Percentiles rank a stretch among this genome's conserved stretches.
Evolutionary conservation across 1,140 invertebrate genomes (phyloP).

Genomic region (Caenorhabditis tropicalis): DNA sequence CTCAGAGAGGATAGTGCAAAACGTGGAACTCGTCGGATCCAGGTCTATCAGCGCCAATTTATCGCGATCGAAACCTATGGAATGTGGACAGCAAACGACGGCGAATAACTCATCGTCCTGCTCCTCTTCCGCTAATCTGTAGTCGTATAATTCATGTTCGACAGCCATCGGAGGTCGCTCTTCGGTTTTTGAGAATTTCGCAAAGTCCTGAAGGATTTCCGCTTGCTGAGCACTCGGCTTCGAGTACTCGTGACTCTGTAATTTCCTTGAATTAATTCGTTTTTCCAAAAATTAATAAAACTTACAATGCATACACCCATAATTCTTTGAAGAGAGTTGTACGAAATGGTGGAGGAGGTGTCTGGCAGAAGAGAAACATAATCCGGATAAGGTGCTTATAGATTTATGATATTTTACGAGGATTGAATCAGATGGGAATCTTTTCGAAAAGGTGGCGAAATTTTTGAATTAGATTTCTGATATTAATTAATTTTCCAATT

Average conservation of each 20-base stretch:
- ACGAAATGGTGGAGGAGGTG: background rate
- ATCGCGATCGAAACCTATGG: background rate
- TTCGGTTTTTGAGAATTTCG: background rate
- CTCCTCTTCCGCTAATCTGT: background rate
- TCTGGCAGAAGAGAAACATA: background rate
- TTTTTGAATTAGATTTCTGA: too few species aligned
- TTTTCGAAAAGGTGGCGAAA: too few species aligned
- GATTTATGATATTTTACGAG: too few species aligned
- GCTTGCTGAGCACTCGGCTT: slow-evolving; percentile 4
- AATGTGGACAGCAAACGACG: background rate
- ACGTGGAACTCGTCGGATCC: background rate
- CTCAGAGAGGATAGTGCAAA: background rate
- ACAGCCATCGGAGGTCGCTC: slow-evolving; percentile 21
- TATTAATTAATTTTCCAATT: too few species aligned
- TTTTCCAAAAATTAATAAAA: background rate
- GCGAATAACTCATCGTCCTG: slow-evolving; percentile 8
- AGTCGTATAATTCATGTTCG: slow-evolving; percentile 21
- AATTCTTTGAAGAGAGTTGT: background rate
- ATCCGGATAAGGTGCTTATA: background rate
- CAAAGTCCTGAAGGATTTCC: background rate
- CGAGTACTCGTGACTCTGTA: slow-evolving; percentile 16
- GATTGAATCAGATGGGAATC: too few species aligned
- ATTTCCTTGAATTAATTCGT: background rate
- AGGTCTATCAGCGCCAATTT: background rate
- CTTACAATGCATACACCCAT: slow-evolving; percentile 41